Percentiles rank a stretch among this genome's conserved stretches.
Evolutionary conservation across 2,113 vertebrate species (phyloP).

Genomic region (Sclerurus mexicanus): DNA sequence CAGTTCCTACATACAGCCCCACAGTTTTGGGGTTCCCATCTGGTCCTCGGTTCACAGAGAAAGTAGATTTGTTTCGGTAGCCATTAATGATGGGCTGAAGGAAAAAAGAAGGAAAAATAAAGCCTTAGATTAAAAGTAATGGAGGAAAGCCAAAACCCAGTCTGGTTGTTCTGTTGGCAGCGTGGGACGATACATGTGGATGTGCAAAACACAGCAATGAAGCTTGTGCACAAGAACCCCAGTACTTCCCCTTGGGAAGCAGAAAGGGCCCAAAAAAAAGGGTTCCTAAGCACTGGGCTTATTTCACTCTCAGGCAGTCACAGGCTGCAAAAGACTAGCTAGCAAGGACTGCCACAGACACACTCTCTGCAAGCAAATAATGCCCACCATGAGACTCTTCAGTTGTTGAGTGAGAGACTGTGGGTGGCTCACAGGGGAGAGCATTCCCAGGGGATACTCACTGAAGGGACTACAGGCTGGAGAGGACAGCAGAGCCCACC

Average conservation of each 20-base stretch:
- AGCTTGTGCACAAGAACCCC: neutral
- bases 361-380: neutral
- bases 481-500: constrained; percentile 72
- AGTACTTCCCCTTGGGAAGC: neutral
- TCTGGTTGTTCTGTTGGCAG: neutral
- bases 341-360: neutral
- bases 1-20: constrained; percentile 80
- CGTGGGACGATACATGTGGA: neutral
- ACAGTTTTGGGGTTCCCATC: constrained; percentile 87
- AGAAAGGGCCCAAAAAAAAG: neutral
- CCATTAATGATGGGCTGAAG: constrained; percentile 71
- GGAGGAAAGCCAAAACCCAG: neutral
- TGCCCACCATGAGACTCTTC: neutral
- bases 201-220: fast-evolving
- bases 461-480: constrained; percentile 75
- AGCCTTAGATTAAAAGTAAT: neutral
- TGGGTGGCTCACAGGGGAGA: neutral
- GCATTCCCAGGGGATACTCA: neutral
- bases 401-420: neutral
- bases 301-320: neutral
- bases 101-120: neutral
- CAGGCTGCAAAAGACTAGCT: neutral
- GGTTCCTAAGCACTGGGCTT: neutral
- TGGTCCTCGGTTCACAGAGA: constrained; percentile 83
- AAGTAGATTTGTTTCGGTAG: constrained; percentile 88